phyloP scores from a whole-genome alignment of 2,113 vertebrate genomes.

The Stictonetta naevosa region DNA sequence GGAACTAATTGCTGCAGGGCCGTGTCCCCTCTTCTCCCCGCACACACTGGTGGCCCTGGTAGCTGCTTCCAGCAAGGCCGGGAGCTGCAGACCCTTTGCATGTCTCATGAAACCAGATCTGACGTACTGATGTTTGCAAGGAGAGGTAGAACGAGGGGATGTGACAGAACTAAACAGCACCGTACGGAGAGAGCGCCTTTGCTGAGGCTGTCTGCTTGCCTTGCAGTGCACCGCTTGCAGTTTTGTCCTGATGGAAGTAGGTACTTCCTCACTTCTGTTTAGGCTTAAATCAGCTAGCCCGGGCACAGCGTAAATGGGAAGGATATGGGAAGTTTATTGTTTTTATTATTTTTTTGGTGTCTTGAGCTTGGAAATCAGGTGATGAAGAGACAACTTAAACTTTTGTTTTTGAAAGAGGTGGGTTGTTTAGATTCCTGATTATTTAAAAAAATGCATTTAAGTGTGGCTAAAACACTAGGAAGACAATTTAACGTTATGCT shows the following conservation, averaged over 20 bases:
- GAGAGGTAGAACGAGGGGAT: neutral
- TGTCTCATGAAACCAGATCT: rapidly evolving
- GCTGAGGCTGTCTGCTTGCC: neutral
- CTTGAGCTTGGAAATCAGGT: neutral
- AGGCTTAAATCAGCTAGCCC: neutral
- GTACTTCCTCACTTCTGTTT: neutral
- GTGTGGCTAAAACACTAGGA: neutral
- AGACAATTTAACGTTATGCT: neutral
- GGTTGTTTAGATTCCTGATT: neutral
- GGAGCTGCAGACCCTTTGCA: neutral
- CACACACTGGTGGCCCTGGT: neutral
- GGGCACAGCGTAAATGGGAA: neutral
- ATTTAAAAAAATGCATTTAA: neutral
- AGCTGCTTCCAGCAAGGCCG: neutral
- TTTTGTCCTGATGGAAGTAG: neutral
- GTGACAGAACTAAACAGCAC: neutral
- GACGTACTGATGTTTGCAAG: rapidly evolving
- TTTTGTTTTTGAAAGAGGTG: neutral
- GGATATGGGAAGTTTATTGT: neutral
- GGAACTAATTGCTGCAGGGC: neutral
- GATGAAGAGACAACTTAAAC: neutral
- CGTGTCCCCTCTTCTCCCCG: neutral
- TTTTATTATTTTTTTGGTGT: neutral
- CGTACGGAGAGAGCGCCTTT: neutral
- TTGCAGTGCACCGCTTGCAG: neutral